phyloP scores from a whole-genome alignment of 2,797 vertebrate species.

The Hippoglossus hippoglossus region DNA sequence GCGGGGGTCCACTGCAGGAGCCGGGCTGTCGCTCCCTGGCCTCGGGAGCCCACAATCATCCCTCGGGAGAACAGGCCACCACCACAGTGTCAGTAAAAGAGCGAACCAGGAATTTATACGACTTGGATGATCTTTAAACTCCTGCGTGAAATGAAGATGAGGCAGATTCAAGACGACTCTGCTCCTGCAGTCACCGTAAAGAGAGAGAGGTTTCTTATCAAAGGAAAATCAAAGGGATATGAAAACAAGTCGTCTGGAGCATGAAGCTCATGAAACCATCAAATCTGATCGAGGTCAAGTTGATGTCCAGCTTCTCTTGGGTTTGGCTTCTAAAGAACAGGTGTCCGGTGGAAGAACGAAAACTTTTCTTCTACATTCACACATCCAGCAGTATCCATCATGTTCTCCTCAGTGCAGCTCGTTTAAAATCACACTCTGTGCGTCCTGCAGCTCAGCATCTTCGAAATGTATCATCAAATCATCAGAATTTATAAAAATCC shows the following conservation, averaged over 20 bases:
- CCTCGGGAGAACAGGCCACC: constrained; percentile 81
- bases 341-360: constrained; percentile 12
- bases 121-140: not conserved
- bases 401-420: constrained; percentile 29
- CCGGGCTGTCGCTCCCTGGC: constrained; percentile 88
- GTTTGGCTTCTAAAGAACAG: constrained; percentile 8
- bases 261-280: not conserved
- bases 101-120: not conserved
- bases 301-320: constrained; percentile 25
- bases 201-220: not conserved
- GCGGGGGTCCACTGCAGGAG: constrained; percentile 86
- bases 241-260: not conserved
- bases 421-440: not conserved
- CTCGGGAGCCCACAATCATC: constrained; percentile 88
- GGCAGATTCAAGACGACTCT: not conserved
- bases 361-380: constrained; percentile 2
- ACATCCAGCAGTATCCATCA: constrained; percentile 36
- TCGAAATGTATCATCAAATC: not conserved
- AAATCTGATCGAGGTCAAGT: not conserved
- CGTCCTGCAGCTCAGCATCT: constrained; percentile 14
- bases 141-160: constrained; percentile 1
- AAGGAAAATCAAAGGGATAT: not conserved
- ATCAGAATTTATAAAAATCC: not conserved
- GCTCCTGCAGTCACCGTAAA: not conserved
- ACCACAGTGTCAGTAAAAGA: constrained; percentile 25